These are phyloP conservation scores for Thumatha senex DNA, from an alignment of 2,888 invertebrate species.

Conservation along the genomic window DNA sequence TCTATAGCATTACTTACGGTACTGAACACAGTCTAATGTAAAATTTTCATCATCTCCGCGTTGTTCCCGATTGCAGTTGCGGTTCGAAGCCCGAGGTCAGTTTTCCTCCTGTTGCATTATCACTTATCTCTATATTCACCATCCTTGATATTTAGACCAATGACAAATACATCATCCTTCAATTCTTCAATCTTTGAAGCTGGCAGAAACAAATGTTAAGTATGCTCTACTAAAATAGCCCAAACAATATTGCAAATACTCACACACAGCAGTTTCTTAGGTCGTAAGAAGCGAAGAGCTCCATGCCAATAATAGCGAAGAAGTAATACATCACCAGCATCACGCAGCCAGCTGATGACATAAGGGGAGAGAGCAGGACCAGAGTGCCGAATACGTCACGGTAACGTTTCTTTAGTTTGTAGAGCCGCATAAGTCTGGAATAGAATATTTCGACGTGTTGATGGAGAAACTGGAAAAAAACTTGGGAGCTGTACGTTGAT, in stretches of 20 bases:
- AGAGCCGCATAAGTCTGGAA: conserved; percentile 85
- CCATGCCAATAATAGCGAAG: conserved; percentile 96
- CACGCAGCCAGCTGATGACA: conserved; percentile 92
- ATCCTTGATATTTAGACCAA: too few species aligned
- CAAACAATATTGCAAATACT: conserved; percentile 51
- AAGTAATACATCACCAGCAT: conserved; percentile 94
- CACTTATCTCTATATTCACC: too few species aligned
- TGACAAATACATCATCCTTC: too few species aligned
- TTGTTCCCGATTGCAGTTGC: too few species aligned
- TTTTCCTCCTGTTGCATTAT: too few species aligned
- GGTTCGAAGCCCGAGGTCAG: too few species aligned
- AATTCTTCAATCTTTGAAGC: too few species aligned
- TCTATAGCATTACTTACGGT: too few species aligned
- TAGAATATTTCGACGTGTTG: not conserved
- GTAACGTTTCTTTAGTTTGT: conserved; percentile 91
- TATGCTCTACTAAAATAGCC: not conserved
- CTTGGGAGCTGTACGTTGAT: too few species aligned
- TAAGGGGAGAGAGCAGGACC: conserved; percentile 90
- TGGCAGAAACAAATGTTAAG: too few species aligned
- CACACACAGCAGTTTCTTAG: conserved; percentile 93
- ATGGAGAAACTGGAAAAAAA: not conserved
- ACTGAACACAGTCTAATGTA: too few species aligned
- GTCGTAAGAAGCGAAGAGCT: conserved; percentile 89
- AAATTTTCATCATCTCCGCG: too few species aligned
- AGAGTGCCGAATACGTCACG: conserved; percentile 93